These are phyloP conservation scores for Eupeodes corollae DNA, from an alignment of 1,140 invertebrate genomes.

Conservation along the genomic window DNA sequence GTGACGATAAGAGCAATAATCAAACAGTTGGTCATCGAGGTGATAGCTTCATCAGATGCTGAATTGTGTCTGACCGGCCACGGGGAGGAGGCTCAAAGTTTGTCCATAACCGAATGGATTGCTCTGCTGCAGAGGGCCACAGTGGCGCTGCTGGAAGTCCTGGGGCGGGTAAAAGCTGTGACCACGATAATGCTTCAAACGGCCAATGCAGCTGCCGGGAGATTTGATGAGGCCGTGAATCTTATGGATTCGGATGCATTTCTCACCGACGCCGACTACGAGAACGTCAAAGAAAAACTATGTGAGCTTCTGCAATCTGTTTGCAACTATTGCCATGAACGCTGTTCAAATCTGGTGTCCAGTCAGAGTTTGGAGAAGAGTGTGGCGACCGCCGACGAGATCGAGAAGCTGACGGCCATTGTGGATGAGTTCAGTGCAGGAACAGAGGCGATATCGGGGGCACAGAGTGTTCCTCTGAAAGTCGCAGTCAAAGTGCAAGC, in stretches of 20 bases:
- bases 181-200: slow-evolving; percentile 59
- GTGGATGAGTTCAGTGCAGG: slow-evolving; percentile 69
- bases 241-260: slow-evolving; percentile 52
- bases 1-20: slow-evolving; percentile 78
- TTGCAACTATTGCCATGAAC: slow-evolving; percentile 85
- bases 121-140: slow-evolving; percentile 65
- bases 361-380: slow-evolving; percentile 59
- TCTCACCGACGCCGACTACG: slow-evolving; percentile 57
- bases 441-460: slow-evolving; percentile 67
- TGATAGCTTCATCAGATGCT: slow-evolving; percentile 50
- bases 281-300: slow-evolving; percentile 54
- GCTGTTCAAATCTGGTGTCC: slow-evolving; percentile 73
- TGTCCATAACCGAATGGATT: slow-evolving; percentile 69
- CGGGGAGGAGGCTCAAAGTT: slow-evolving; percentile 51
- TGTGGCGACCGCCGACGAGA: slow-evolving; percentile 56
- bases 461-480: slow-evolving; percentile 65
- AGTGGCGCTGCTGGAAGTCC: slow-evolving; percentile 47
- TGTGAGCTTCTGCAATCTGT: slow-evolving; percentile 64
- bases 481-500: slow-evolving; percentile 79
- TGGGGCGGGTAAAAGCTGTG: slow-evolving; percentile 53
- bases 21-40: slow-evolving; percentile 79
- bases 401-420: slow-evolving; percentile 63
- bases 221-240: slow-evolving; percentile 39
- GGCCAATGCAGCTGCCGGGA: slow-evolving; percentile 47
- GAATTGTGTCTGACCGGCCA: slow-evolving; percentile 54